Base-by-base conservation (phyloP, 2,113 vertebrate species). In the Orthochromis malagaraziensis region DNA sequence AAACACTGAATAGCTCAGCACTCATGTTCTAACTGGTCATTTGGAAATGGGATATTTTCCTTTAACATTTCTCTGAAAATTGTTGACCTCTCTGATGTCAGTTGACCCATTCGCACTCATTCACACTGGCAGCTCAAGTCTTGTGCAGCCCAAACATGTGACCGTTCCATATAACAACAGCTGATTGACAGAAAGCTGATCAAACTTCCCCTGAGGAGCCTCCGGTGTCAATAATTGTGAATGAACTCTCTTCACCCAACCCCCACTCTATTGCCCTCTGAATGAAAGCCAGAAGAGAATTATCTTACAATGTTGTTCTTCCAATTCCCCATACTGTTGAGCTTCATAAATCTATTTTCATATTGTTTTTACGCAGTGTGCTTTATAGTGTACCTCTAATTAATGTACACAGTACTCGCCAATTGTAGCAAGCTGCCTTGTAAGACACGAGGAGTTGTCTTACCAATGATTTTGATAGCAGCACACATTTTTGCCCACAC, bases 151-250 rank as follows among this genome's bases (percentile, higher is more conserved):
- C 16, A n/a, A 31, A 91, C 93, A 94, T 88, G 92, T 91, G 92
- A 94, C 87, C 19, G 45, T 35, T 91, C 89, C 77, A 91, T 81
- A 84, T 88, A 91, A 85, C 85, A 80, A 17, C 77, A 31, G 89
- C 88, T 86, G 92, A 95, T 90, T 93, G 93, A 93, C 94, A 93
- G 91, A 77, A 92, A 90, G 84, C 79, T 84, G 70, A 91, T 94
- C 88, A 83, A 82, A 93, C 89, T 29, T 87, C 77, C 92, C 93
- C 93, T n/a, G 84, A 16, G 87, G 89, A 91, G 58, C 84, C 82
- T 79, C 77, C 58, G 9, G 35, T 9, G 83, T 94, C 93, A 88
- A 94, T 94, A 93, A 81, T 83, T 92, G 85, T 90, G 93, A 93
- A 93, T 94, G 86, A 94, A 93, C 90, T 92, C 47, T 4, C 38